phyloP scores from a whole-genome alignment of 2,113 vertebrate species.

The Tachuris rubrigastra region DNA sequence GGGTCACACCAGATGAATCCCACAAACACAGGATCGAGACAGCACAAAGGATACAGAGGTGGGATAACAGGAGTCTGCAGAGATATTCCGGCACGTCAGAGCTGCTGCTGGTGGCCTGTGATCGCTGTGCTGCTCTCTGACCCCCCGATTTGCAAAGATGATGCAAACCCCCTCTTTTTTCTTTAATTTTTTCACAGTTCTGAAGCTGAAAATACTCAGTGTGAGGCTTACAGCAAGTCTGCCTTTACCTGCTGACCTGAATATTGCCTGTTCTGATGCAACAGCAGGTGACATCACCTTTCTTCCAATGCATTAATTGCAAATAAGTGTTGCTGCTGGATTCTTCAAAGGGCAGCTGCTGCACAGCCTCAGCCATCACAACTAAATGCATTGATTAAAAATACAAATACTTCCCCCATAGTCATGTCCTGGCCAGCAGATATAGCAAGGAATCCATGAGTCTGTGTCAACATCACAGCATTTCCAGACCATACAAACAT shows the following conservation, averaged over 20 bases:
- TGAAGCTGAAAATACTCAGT: not conserved
- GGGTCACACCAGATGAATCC: not conserved
- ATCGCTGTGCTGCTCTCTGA: not conserved
- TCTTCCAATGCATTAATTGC: not conserved
- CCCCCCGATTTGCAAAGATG: not conserved
- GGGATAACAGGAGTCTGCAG: not conserved
- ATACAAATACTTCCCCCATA: not conserved
- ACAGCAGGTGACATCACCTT: not conserved
- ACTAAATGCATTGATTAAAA: not conserved
- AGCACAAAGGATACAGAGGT: not conserved
- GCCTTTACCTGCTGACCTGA: not conserved
- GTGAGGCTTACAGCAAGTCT: not conserved
- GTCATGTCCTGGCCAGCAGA: not conserved
- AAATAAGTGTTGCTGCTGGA: not conserved
- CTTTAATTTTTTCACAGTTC: not conserved
- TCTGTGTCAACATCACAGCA: not conserved
- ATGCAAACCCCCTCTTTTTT: not conserved
- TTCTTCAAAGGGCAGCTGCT: not conserved
- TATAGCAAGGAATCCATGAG: rapidly evolving
- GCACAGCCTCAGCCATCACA: not conserved
- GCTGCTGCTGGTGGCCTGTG: not conserved
- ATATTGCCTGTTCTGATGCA: not conserved
- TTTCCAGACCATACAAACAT: not conserved
- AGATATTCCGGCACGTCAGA: not conserved
- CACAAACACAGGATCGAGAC: not conserved